These are phyloP conservation scores for Betta splendens DNA, from an alignment of 2,797 vertebrate species.

Conservation along the genomic window DNA sequence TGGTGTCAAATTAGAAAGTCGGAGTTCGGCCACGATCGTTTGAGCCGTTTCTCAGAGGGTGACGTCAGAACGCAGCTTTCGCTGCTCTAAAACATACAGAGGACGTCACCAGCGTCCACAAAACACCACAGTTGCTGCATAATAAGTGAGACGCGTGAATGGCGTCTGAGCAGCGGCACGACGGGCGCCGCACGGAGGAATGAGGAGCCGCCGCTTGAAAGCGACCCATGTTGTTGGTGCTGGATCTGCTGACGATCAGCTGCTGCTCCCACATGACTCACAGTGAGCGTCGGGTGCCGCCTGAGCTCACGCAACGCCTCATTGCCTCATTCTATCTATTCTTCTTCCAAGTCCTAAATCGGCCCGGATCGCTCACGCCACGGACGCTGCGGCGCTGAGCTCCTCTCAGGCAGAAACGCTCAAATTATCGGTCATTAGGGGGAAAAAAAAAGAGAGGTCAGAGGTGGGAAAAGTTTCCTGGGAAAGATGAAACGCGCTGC, in stretches of 20 bases:
- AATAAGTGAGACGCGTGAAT: no score
- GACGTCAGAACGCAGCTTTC: background rate
- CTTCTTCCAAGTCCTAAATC: slow-evolving; percentile 49
- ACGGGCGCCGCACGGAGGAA: slow-evolving; percentile 7
- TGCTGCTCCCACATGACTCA: slow-evolving; percentile 55
- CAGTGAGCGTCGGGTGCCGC: slow-evolving; percentile 16
- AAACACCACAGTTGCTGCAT: no score
- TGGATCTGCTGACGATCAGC: slow-evolving; percentile 61
- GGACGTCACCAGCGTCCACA: no score
- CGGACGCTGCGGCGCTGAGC: slow-evolving; percentile 21
- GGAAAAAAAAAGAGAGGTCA: slow-evolving; percentile 7
- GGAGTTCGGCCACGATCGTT: background rate
- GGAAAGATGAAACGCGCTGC: slow-evolving; percentile 1
- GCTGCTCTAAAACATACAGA: slow-evolving; percentile 5
- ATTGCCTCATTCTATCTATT: slow-evolving; percentile 53
- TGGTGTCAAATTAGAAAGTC: slow-evolving; percentile 19
- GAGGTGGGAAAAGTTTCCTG: slow-evolving; percentile 7
- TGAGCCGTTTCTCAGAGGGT: slow-evolving; percentile 7
- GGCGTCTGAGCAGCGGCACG: no score
- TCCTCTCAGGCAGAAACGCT: slow-evolving; percentile 10
- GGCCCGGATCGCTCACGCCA: slow-evolving; percentile 30
- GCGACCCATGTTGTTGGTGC: slow-evolving; percentile 44
- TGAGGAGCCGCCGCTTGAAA: slow-evolving; percentile 10
- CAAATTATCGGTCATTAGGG: slow-evolving; percentile 11
- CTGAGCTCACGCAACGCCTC: slow-evolving; percentile 56